Conservation (phyloP, 1,140 invertebrate genomes). For the Bombus huntii region DNA sequence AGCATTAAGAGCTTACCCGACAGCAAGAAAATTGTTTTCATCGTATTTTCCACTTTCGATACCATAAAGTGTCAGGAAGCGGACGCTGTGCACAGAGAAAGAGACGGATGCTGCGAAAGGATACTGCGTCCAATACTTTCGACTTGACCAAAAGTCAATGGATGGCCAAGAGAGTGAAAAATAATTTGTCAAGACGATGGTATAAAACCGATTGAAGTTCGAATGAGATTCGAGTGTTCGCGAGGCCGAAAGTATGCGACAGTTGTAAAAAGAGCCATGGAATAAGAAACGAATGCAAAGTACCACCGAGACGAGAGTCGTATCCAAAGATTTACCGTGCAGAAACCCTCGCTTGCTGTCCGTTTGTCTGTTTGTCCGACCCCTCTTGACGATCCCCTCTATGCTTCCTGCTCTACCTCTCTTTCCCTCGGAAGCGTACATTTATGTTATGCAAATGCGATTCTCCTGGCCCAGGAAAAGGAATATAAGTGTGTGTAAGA, state of each 20-base stretch:
- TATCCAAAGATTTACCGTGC: constrained; percentile 63
- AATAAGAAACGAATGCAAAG: constrained; percentile 64
- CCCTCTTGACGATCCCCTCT: constrained; percentile 32
- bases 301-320: constrained; percentile 37
- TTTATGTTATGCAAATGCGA: constrained; percentile 69
- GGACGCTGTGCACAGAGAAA: not conserved
- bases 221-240: constrained; percentile 55
- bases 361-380: constrained; percentile 50
- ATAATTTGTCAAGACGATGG: not conserved
- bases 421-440: constrained; percentile 32
- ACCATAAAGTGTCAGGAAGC: not conserved
- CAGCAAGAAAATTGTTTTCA: not conserved
- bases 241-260: constrained; percentile 33
- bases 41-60: not conserved
- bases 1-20: constrained; percentile 3
- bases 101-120: too few relatives aligned
- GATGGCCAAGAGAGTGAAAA: not conserved
- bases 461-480: constrained; percentile 33
- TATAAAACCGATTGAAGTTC: constrained; percentile 7
- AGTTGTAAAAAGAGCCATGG: constrained; percentile 39
- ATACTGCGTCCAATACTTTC: not conserved
- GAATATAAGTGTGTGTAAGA: constrained; percentile 13
- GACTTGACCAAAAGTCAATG: not conserved
- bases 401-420: not conserved
- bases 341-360: constrained; percentile 52